Percentiles rank a stretch among this genome's conserved stretches.
These are phyloP conservation scores for Pantherophis guttatus DNA, from an alignment of 2,113 vertebrate species.

Conservation along the genomic window DNA sequence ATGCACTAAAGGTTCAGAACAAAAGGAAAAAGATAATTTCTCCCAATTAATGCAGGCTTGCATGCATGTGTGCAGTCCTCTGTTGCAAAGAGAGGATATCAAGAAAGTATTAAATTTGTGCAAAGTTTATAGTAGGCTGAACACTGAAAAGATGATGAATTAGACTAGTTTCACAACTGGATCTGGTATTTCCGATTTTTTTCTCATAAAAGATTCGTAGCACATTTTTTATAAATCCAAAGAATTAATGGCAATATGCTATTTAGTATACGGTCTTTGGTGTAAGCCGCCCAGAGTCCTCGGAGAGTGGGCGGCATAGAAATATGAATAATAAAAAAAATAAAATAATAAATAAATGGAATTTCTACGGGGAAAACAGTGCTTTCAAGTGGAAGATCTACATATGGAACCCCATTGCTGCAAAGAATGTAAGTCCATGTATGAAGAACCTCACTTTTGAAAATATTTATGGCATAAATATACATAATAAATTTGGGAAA, in stretches of 20 bases:
- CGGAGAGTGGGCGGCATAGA: no score
- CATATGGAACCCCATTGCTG: background rate
- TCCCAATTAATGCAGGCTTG: background rate
- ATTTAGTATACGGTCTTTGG: no score
- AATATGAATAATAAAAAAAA: no score
- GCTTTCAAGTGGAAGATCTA: background rate
- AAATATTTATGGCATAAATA: background rate
- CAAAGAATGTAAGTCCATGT: background rate
- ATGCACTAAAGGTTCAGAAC: background rate
- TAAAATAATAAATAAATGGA: background rate
- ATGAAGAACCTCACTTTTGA: background rate
- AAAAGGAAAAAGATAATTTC: background rate
- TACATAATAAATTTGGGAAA: background rate
- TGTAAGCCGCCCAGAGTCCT: no score
- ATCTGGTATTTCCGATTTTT: background rate
- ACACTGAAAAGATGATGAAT: background rate
- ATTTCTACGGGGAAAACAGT: background rate
- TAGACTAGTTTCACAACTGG: background rate
- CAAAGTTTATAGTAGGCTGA: background rate
- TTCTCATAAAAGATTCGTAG: background rate
- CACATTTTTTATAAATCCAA: background rate
- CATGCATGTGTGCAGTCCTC: background rate
- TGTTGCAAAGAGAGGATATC: background rate
- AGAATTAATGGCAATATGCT: background rate
- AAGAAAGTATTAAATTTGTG: background rate